Percentiles rank a stretch among this genome's conserved stretches.
Conservation (phyloP, 2,113 vertebrate species). For the Sebastes fasciatus region DNA sequence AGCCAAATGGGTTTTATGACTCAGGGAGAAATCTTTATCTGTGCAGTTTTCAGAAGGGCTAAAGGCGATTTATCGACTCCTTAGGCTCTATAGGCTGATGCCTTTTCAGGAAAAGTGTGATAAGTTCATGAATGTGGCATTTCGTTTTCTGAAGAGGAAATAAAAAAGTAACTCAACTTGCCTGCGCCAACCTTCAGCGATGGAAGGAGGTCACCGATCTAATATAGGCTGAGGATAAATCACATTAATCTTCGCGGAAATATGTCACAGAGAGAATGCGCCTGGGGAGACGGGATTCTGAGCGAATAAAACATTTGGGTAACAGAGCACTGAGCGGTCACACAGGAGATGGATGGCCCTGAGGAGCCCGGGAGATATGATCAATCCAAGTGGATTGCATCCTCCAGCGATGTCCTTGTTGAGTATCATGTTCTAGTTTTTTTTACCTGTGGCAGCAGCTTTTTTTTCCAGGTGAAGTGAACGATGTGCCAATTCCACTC, state of each 20-base stretch:
- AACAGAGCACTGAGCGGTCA: slow-evolving; percentile 58
- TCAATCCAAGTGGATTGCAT: slow-evolving; percentile 53
- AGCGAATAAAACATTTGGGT: slow-evolving; percentile 72
- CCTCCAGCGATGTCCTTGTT: slow-evolving; percentile 61
- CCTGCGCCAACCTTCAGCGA: slow-evolving; percentile 52
- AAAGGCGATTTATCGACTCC: slow-evolving; percentile 48
- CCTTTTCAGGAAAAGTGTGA: slow-evolving; percentile 36
- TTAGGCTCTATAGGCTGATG: background rate
- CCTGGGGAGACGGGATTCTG: slow-evolving; percentile 66
- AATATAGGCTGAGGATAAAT: slow-evolving; percentile 70
- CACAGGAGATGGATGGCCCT: slow-evolving; percentile 66
- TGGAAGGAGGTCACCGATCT: slow-evolving; percentile 59
- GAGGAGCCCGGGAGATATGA: slow-evolving; percentile 55
- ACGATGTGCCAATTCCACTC: slow-evolving; percentile 13
- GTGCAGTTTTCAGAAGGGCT: slow-evolving; percentile 7
- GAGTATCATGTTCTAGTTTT: slow-evolving; percentile 56
- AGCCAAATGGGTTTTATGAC: slow-evolving; percentile 24
- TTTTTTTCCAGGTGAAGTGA: background rate
- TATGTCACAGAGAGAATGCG: slow-evolving; percentile 72
- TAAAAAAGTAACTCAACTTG: slow-evolving; percentile 49
- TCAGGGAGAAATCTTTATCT: slow-evolving; percentile 15
- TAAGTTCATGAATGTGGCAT: slow-evolving; percentile 52
- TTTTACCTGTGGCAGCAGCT: slow-evolving; percentile 30
- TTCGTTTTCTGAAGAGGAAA: slow-evolving; percentile 38
- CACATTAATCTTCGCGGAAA: slow-evolving; percentile 69